These are phyloP conservation scores for Steatornis caripensis DNA, from an alignment of 2,113 vertebrate species.

Conservation along the genomic window DNA sequence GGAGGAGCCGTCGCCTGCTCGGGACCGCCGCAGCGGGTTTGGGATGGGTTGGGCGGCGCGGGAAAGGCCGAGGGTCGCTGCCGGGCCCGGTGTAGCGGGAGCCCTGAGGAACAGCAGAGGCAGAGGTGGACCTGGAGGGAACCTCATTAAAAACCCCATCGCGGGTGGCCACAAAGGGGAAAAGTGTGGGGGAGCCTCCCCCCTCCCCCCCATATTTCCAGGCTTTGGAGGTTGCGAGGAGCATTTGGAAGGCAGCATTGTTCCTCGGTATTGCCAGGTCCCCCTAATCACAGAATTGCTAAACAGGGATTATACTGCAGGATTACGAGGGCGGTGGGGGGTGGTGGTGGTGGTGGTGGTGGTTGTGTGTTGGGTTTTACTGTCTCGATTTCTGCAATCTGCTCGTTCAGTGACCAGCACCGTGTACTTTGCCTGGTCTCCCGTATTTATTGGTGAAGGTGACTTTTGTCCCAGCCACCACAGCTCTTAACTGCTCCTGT, in stretches of 20 bases:
- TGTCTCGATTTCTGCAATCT: not conserved
- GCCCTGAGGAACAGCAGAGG: not conserved
- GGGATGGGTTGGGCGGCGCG: not conserved
- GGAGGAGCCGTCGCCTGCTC: not conserved
- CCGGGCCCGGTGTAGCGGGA: not conserved
- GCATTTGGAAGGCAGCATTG: not conserved
- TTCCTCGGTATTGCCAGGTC: not conserved
- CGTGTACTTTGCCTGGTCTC: slow-evolving; percentile 34
- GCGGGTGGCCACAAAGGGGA: not conserved
- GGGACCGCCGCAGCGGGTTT: not conserved
- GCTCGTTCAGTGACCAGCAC: not conserved
- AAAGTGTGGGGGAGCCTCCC: not conserved
- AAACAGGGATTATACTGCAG: not conserved
- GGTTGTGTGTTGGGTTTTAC: not conserved
- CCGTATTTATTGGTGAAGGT: slow-evolving; percentile 3
- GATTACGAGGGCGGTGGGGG: not conserved
- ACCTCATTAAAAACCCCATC: not conserved
- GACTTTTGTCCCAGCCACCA: slow-evolving; percentile 29
- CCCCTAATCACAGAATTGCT: not conserved
- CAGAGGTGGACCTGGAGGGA: not conserved
- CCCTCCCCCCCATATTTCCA: not conserved
- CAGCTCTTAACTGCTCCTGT: not conserved
- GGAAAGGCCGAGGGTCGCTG: not conserved
- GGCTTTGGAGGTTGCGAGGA: not conserved
- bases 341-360: too few relatives aligned